Evolutionary conservation across 2,113 vertebrate species (phyloP).

Genomic region (Heteronetta atricapilla): DNA sequence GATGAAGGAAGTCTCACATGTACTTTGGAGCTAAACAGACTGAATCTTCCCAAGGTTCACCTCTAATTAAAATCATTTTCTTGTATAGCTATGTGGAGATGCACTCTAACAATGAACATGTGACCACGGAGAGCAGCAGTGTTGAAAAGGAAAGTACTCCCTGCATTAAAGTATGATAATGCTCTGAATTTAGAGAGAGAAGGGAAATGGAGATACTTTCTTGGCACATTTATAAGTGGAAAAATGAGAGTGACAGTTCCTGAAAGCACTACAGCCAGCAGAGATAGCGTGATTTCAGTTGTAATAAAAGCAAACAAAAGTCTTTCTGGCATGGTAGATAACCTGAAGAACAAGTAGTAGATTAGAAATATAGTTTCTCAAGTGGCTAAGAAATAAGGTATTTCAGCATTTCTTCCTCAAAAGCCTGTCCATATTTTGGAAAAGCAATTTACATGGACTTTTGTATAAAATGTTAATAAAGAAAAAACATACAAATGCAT

Average conservation of each 20-base stretch:
- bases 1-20: neutral
- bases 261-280: neutral
- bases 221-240: neutral
- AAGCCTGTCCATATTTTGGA: neutral
- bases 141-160: neutral
- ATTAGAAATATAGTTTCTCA: neutral
- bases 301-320: slow-evolving; percentile 9
- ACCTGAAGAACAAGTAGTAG: neutral
- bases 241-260: neutral
- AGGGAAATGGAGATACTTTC: neutral
- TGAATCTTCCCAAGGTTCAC: neutral
- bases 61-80: neutral
- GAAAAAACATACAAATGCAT: neutral
- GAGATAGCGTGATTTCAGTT: neutral
- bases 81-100: neutral
- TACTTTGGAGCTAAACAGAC: neutral
- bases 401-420: neutral
- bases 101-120: neutral
- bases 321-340: neutral
- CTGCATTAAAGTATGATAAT: neutral
- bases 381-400: neutral
- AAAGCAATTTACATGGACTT: neutral
- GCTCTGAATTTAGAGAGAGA: neutral
- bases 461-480: neutral
- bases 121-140: neutral